A percentile compares a stretch with the other conserved stretches of the same genome.
These are phyloP conservation scores for Salarias fasciatus DNA, from an alignment of 2,797 vertebrate species.

Conservation along the genomic window DNA sequence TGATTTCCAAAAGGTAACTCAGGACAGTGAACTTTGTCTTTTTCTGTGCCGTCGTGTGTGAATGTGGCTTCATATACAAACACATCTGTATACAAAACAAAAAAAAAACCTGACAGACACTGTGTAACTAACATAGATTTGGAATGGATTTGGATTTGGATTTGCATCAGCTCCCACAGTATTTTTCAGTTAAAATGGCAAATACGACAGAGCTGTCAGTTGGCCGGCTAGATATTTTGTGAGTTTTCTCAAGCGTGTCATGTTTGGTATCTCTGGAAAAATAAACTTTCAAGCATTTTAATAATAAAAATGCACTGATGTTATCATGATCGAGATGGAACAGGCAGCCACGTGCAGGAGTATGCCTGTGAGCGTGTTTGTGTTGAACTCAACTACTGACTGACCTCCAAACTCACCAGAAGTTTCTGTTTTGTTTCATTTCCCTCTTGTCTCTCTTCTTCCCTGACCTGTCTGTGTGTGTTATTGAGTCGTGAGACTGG, in stretches of 20 bases:
- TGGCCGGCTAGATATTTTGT: no score
- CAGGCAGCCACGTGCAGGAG: neutral
- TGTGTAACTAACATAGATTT: neutral
- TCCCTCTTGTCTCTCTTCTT: neutral
- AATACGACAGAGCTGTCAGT: no score
- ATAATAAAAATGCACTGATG: neutral
- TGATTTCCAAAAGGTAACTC: slow-evolving; percentile 35
- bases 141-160: no score
- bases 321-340: neutral
- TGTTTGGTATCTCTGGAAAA: neutral
- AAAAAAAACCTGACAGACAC: slow-evolving; percentile 6
- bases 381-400: neutral
- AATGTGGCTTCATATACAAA: slow-evolving; percentile 1
- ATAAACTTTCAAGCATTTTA: neutral
- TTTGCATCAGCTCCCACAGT: no score
- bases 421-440: neutral
- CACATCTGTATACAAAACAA: slow-evolving; percentile 1
- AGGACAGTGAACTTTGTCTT: slow-evolving; percentile 23
- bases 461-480: neutral
- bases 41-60: slow-evolving; percentile 10
- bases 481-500: no score
- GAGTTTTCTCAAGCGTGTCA: neutral
- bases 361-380: neutral
- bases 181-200: no score
- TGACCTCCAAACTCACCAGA: neutral